These are phyloP conservation scores for Tridacna crocea DNA, from an alignment of 2,888 invertebrate species.

Conservation along the genomic window DNA sequence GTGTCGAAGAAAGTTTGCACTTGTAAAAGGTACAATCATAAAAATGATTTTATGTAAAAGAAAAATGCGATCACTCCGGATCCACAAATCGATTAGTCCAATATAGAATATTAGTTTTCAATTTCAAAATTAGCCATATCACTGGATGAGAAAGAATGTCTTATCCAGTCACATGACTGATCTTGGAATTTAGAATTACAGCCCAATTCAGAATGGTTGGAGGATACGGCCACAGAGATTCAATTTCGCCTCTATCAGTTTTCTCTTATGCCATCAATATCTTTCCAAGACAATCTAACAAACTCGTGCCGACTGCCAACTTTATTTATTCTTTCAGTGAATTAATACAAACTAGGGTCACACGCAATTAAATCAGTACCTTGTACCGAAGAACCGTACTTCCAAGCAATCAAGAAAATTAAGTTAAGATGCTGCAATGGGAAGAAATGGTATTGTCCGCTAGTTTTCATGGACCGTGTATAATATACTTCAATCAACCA, in stretches of 20 bases:
- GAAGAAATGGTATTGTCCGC: slow-evolving; percentile 4
- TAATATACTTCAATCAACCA: neutral
- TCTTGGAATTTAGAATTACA: too few species aligned
- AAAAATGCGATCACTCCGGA: too few species aligned
- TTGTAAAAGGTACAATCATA: too few species aligned
- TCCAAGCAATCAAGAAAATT: slow-evolving; percentile 15
- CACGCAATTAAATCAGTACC: slow-evolving; percentile 25
- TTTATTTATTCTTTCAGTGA: slow-evolving; percentile 30
- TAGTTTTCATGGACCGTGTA: neutral
- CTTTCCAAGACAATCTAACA: slow-evolving; percentile 19
- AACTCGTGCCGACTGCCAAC: slow-evolving; percentile 15
- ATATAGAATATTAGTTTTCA: too few species aligned
- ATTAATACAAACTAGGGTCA: slow-evolving; percentile 23
- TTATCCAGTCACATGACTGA: too few species aligned
- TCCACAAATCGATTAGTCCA: too few species aligned
- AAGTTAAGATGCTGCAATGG: slow-evolving; percentile 7
- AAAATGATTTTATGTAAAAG: too few species aligned
- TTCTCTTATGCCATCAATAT: slow-evolving; percentile 15
- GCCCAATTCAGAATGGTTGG: too few species aligned
- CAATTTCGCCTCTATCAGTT: neutral
- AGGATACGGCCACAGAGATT: too few species aligned
- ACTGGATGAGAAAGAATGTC: too few species aligned
- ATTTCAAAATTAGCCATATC: too few species aligned
- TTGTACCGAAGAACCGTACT: slow-evolving; percentile 13
- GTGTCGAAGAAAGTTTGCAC: too few species aligned